Conservation (phyloP, 2,113 vertebrate species). For the Brachionichthys hirsutus region DNA sequence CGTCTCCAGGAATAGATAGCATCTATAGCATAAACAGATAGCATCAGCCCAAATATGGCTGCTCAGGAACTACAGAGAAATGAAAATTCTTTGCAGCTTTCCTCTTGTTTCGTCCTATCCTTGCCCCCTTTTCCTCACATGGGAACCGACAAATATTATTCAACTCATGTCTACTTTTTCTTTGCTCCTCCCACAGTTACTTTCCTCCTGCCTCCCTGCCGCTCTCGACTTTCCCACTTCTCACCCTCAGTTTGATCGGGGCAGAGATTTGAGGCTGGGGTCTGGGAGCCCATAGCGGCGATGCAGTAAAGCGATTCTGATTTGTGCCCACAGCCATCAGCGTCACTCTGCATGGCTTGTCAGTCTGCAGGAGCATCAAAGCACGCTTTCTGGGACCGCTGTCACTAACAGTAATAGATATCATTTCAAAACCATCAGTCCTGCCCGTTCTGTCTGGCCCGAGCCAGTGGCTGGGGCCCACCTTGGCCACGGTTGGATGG, state of each 20-base stretch:
- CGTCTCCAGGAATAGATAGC: not conserved
- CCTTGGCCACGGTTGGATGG: slow-evolving; percentile 66
- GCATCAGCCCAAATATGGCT: not conserved
- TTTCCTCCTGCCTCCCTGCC: not conserved
- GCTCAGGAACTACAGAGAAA: no score
- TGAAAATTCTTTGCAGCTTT: not conserved
- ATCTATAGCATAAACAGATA: not conserved
- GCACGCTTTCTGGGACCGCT: slow-evolving; percentile 78
- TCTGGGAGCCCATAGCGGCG: slow-evolving; percentile 57
- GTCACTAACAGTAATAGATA: slow-evolving; percentile 92
- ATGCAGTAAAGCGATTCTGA: slow-evolving; percentile 88
- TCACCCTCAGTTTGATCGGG: slow-evolving; percentile 38
- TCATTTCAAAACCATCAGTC: slow-evolving; percentile 82
- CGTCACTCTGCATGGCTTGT: slow-evolving; percentile 81
- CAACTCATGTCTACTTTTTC: not conserved
- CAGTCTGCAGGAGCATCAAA: slow-evolving; percentile 81
- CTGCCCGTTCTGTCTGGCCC: slow-evolving; percentile 68
- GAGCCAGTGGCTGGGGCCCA: slow-evolving; percentile 61
- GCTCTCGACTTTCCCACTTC: slow-evolving; percentile 24
- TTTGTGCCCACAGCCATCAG: slow-evolving; percentile 89
- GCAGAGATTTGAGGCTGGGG: slow-evolving; percentile 50
- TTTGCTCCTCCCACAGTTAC: not conserved
- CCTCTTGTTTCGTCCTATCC: not conserved
- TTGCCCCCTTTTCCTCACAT: slow-evolving; percentile 2
- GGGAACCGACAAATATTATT: not conserved